A percentile compares a stretch with the other conserved stretches of the same genome.
These are phyloP conservation scores for Cantharis flavilabris DNA, from an alignment of 2,888 invertebrate species.

Conservation along the genomic window DNA sequence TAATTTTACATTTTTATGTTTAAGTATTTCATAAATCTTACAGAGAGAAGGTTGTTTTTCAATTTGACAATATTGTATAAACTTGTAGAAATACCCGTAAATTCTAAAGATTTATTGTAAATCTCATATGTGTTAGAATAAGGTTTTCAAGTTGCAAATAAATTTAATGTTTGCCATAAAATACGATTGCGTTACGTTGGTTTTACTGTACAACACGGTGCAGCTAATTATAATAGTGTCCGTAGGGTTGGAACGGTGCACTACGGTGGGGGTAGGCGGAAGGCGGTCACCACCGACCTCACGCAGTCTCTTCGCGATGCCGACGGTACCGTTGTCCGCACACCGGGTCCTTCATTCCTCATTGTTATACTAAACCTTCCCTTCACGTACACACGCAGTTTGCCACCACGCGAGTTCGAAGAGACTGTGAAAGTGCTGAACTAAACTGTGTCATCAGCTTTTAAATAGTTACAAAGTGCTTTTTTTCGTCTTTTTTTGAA, in stretches of 20 bases:
- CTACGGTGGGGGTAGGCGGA: constrained; percentile 53
- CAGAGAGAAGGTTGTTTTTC: background rate
- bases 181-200: constrained; percentile 4
- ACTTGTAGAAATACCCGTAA: background rate
- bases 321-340: constrained; percentile 57
- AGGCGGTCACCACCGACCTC: constrained; percentile 56
- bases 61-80: background rate
- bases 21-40: background rate
- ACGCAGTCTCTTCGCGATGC: constrained; percentile 56
- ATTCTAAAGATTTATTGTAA: background rate
- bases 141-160: background rate
- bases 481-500: background rate
- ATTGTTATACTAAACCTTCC: constrained; percentile 52
- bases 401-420: constrained; percentile 26
- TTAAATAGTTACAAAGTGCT: constrained; percentile 7
- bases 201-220: constrained; percentile 29
- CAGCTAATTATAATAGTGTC: constrained; percentile 51
- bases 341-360: constrained; percentile 44
- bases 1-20: background rate
- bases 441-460: constrained; percentile 3
- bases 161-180: background rate
- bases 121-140: background rate
- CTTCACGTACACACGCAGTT: constrained; percentile 28
- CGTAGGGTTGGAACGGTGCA: constrained; percentile 54
- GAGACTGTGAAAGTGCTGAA: constrained; percentile 15